phyloP scores from a whole-genome alignment of 2,113 vertebrate genomes.

The Prolemur simus region DNA sequence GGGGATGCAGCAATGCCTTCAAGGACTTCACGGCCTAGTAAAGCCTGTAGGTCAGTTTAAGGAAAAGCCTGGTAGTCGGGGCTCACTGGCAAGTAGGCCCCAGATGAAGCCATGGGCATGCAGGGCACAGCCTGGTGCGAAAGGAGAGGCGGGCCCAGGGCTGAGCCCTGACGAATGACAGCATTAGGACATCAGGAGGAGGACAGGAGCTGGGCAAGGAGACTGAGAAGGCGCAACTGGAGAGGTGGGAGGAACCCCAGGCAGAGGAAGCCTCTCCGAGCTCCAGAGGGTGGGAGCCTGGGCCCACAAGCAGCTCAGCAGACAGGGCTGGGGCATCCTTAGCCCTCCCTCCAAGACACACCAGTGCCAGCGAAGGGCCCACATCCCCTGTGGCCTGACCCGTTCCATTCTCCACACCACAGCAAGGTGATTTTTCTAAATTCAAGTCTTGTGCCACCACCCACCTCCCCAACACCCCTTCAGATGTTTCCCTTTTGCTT shows the following conservation, averaged over 20 bases:
- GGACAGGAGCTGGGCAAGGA: background rate
- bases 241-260: background rate
- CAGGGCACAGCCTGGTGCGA: background rate
- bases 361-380: background rate
- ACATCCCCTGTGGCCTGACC: background rate
- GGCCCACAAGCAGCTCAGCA: background rate
- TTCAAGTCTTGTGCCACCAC: background rate
- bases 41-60: background rate
- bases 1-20: background rate
- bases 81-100: background rate
- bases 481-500: background rate
- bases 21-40: background rate
- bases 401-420: background rate
- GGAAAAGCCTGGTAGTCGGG: background rate
- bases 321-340: background rate
- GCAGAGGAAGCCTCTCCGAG: background rate
- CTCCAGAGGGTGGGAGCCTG: background rate
- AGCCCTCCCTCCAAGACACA: background rate
- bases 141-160: background rate
- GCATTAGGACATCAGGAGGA: background rate
- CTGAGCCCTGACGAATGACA: background rate
- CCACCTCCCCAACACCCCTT: background rate
- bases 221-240: background rate
- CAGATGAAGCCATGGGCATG: background rate
- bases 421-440: background rate